These are phyloP conservation scores for Suricata suricatta DNA, from an alignment of 2,113 vertebrate species.

Conservation along the genomic window DNA sequence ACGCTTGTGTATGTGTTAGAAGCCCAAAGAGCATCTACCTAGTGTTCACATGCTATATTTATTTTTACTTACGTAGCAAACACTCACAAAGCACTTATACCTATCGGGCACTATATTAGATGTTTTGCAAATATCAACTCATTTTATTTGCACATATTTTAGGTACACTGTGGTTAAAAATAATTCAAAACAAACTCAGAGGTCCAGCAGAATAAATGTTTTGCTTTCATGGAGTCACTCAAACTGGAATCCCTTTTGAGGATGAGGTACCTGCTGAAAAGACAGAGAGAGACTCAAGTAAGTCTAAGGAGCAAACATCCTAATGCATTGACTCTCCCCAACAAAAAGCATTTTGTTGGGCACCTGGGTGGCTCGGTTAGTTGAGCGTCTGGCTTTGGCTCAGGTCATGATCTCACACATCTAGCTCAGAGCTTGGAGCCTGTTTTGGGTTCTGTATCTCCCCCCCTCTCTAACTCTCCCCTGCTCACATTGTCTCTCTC, in stretches of 20 bases:
- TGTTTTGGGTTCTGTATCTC: too few species aligned
- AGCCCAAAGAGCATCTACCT: neutral
- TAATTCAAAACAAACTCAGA: neutral
- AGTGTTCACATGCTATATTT: neutral
- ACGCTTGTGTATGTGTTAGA: neutral
- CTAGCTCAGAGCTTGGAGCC: too few species aligned
- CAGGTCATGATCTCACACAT: too few species aligned
- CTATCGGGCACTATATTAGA: neutral
- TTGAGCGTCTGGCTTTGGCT: too few species aligned
- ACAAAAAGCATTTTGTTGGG: too few species aligned
- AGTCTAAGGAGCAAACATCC: neutral
- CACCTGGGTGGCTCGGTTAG: too few species aligned
- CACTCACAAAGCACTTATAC: neutral
- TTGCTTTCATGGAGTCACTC: neutral
- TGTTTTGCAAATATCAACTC: neutral
- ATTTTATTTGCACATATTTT: neutral
- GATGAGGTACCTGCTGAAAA: neutral
- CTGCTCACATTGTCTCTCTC: too few species aligned
- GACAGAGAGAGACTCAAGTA: neutral
- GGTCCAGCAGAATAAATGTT: neutral
- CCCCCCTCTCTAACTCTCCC: too few species aligned
- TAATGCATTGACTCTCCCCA: neutral
- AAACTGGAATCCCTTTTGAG: neutral
- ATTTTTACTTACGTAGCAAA: neutral
- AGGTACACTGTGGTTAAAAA: neutral